Percentiles rank a stretch among this genome's conserved stretches.
Evolutionary conservation across 2,888 invertebrate genomes (phyloP).

Genomic region (Eudemis profundana): DNA sequence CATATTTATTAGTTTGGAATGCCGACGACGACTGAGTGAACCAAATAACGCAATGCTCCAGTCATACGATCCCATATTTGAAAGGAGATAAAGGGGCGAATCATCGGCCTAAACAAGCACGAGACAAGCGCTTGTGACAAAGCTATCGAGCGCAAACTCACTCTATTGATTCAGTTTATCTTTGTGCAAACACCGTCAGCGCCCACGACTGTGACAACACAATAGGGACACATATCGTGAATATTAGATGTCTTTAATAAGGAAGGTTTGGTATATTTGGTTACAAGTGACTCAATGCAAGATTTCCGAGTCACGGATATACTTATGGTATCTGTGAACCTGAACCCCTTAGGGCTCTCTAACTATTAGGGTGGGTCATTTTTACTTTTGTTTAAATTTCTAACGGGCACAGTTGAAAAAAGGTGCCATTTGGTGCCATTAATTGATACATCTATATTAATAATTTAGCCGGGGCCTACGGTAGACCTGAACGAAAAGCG

Average conservation of each 20-base stretch:
- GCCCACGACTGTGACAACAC: conserved; percentile 27
- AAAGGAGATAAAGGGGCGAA: conserved; percentile 67
- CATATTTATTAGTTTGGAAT: not conserved
- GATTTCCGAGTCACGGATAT: not conserved
- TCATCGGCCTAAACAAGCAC: conserved; percentile 71
- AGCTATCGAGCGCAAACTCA: conserved; percentile 69
- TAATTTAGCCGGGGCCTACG: no score
- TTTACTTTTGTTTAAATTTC: no score
- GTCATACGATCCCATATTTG: conserved; percentile 34
- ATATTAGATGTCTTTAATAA: conserved; percentile 20
- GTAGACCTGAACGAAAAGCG: no score
- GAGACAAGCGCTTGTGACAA: conserved; percentile 66
- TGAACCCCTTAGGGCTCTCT: no score
- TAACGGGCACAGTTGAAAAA: no score
- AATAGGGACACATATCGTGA: conserved; percentile 31
- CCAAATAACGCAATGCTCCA: not conserved
- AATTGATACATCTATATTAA: no score
- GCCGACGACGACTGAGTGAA: not conserved
- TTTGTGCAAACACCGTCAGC: conserved; percentile 62
- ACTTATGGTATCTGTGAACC: not conserved
- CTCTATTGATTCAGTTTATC: conserved; percentile 81
- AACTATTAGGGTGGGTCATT: no score
- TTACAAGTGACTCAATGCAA: not conserved
- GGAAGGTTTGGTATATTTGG: not conserved
- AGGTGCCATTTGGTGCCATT: no score